Percentiles rank a stretch among this genome's conserved stretches.
These are phyloP conservation scores for Cyrtodaria siliqua DNA, from an alignment of 2,888 invertebrate genomes.

Conservation along the genomic window DNA sequence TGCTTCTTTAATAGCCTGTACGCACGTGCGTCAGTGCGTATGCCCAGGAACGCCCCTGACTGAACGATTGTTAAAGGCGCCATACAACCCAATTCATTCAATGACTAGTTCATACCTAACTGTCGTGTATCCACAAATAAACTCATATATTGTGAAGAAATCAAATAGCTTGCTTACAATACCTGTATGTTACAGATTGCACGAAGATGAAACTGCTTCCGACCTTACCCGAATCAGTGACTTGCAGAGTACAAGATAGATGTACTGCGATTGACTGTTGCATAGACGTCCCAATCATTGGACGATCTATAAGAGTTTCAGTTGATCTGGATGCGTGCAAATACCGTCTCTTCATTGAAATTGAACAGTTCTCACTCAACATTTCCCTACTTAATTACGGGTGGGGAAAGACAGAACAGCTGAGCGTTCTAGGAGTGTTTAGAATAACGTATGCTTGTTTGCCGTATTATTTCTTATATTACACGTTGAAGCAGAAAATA, in stretches of 20 bases:
- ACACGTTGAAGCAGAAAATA: no score
- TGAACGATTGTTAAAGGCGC: no score
- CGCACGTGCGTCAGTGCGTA: no score
- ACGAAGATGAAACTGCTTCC: not conserved
- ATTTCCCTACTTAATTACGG: constrained; percentile 25
- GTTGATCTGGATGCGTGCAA: constrained; percentile 58
- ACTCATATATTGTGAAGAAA: no score
- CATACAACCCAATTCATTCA: no score
- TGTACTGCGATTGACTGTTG: constrained; percentile 65
- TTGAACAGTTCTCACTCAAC: constrained; percentile 27
- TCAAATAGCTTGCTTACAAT: no score
- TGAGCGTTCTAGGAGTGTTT: constrained; percentile 38
- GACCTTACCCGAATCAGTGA: constrained; percentile 34
- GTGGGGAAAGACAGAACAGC: constrained; percentile 22
- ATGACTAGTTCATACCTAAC: no score
- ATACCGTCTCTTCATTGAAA: constrained; percentile 26
- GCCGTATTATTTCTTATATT: no score
- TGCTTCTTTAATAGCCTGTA: no score
- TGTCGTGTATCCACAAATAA: no score
- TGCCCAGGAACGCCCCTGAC: no score
- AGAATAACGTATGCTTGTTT: constrained; percentile 13
- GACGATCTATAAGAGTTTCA: constrained; percentile 34
- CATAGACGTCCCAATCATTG: constrained; percentile 38
- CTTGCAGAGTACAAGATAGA: constrained; percentile 39
- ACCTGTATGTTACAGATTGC: no score